Evolutionary conservation across 2,888 invertebrate species (phyloP).

Genomic region (Apotomis betuletana): DNA sequence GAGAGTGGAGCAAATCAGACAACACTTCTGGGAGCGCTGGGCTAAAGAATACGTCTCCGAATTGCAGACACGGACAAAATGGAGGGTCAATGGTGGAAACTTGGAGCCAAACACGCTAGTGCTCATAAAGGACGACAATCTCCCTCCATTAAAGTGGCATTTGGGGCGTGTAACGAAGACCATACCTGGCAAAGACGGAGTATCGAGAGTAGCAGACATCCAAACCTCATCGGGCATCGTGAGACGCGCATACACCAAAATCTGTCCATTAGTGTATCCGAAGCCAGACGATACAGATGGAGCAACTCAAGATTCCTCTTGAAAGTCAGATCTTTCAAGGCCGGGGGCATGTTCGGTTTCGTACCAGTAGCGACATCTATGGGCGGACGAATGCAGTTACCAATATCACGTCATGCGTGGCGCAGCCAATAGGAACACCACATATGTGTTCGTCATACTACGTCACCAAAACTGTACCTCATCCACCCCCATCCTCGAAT

Average conservation of each 20-base stretch:
- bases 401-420: no score
- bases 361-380: neutral
- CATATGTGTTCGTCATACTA: no score
- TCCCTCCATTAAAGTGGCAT: slow-evolving; percentile 19
- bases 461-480: no score
- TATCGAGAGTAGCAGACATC: neutral
- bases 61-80: no score
- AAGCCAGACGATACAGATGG: slow-evolving; percentile 6
- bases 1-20: no score
- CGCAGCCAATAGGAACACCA: no score
- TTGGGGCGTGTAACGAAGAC: slow-evolving; percentile 13
- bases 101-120: no score
- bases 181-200: neutral
- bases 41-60: no score
- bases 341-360: slow-evolving; percentile 8
- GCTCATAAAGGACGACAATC: neutral
- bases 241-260: slow-evolving; percentile 20
- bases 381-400: no score
- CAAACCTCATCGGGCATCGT: slow-evolving; percentile 1
- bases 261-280: slow-evolving; percentile 23
- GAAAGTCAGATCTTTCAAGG: slow-evolving; percentile 30
- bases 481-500: no score
- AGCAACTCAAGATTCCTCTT: neutral
- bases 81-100: no score
- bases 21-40: no score